These are phyloP conservation scores for Kradibia gibbosae DNA, from an alignment of 1,140 invertebrate genomes.

Conservation along the genomic window DNA sequence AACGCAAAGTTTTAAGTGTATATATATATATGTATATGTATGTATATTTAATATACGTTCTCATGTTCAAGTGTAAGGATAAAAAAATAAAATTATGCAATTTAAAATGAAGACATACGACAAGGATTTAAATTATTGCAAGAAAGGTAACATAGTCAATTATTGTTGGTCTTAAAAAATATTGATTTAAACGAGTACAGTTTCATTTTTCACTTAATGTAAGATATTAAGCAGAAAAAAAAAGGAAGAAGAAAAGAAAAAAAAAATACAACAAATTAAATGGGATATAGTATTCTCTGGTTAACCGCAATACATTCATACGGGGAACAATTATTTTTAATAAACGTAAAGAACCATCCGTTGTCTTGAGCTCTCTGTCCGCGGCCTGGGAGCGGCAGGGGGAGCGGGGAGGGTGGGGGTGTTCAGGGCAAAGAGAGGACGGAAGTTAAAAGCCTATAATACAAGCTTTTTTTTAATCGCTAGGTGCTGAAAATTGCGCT, in stretches of 20 bases:
- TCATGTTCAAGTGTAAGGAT: too few relatives aligned
- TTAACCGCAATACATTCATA: background rate
- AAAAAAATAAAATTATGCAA: too few relatives aligned
- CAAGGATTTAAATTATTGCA: too few relatives aligned
- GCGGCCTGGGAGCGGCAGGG: too few relatives aligned
- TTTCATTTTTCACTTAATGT: background rate
- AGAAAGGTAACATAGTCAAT: background rate
- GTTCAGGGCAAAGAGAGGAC: background rate
- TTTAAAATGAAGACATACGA: background rate
- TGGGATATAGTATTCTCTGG: background rate
- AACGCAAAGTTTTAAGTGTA: background rate
- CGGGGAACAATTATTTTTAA: conserved; percentile 6
- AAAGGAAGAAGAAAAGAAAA: background rate
- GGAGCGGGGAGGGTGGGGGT: too few relatives aligned
- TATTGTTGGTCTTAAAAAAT: background rate
- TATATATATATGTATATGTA: background rate
- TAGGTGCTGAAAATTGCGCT: background rate
- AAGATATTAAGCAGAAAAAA: background rate
- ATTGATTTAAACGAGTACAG: background rate
- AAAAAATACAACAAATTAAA: background rate
- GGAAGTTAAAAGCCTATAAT: background rate
- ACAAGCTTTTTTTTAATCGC: background rate
- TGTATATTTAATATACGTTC: too few relatives aligned
- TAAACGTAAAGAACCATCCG: background rate
- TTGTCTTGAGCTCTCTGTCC: background rate